Base-by-base conservation (phyloP, 2,113 vertebrate genomes). In the Mobula hypostoma region DNA sequence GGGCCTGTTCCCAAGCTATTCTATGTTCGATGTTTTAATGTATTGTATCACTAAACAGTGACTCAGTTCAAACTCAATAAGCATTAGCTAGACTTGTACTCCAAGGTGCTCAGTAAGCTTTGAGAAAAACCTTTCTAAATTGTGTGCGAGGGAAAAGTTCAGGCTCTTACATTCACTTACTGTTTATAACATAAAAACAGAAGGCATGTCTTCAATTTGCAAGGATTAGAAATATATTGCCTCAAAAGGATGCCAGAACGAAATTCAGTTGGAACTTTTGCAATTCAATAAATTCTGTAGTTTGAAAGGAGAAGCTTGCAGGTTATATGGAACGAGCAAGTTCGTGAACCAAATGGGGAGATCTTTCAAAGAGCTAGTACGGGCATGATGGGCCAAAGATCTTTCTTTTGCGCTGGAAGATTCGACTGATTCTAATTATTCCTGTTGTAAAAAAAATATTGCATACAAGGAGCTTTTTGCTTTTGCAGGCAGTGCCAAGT, bases 381-480 rank as follows among this genome's bases (percentile, higher is more conserved):
- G 17, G 24, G 24, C 82, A 61, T 27, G 29, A 90, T 32, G 61
- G 85, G 61, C 85, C 61, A n/a, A 66, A 90, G n/a, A n/a, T 27
- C 61, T n/a, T 68, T 27, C 1, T 66, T 21, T 15, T 66, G 29
- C n/a, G 29, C 85, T 32, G 61, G 29, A 27, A 7, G 14, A 90
- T 90, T 68, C 85, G 1, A 29, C 63, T 68, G 85, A 63, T 90
- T 90, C 61, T 68, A 90, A 90, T 90, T 66, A 90, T n/a, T 68
- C 85, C 63, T 66, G 15, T 90, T 90, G 29, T 29, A 90, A 90
- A 90, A 66, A 90, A 66, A 29, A 29, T 27, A 61, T 85, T 24
- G 56, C 21, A 63, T 32, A 90, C 85, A 90, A 90, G 61, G 61
- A 90, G 61, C 63, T 17, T 19, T 90, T 90, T 29, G 14, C 77